Base-by-base conservation (phyloP, 2,797 vertebrate genomes). In the Rhinogobio ventralis region DNA sequence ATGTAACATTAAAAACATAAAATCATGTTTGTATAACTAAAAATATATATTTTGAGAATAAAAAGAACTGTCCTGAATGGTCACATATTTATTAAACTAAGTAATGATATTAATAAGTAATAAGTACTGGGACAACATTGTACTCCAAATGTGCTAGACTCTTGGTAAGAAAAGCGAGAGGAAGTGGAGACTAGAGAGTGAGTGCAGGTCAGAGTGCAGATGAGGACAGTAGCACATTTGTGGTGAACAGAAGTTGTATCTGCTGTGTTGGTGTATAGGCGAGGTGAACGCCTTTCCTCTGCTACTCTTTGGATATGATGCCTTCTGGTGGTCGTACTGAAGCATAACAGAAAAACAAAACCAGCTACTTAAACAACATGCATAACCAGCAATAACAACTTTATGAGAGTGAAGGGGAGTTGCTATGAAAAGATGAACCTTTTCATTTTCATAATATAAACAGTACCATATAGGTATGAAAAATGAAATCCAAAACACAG, bases 301-400 rank as follows among this genome's bases (percentile, higher is more conserved):
- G 49, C 62, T 77, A 51, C 2, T 62, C 36, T 73, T 80, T 77
- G 83, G 13, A 73, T 73, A 11, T 79, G 79, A 7, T 51, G 83
- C 72, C 77, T 42, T 86, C 88, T 86, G 15, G 79, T 86, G 88
- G 84, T 23, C 25, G 1, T 28, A 33, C 1, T 30, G 4, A 13
- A 39, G 2, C 15, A 73, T 67, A 57, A 85, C 55, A 42, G 53
- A 62, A 11, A 45, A 62, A 42, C 23, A 42, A 42, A 42, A 19
- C 7, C 36, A 25, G 13, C 33, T 60, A 39, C 20, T 4, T 15
- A 33, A 53, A 60, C 4, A 77, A 42, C 33, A 60, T 11, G 8
- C 23, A 19, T 57, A 57, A 74, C 5, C 15, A 33, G 10, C 28
- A 20, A 53, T 7, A 23, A 13, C 6, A 0, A 42, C 1, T 42